Evolutionary conservation across 1,140 invertebrate genomes (phyloP).

Genomic region (Heliothis virescens): DNA sequence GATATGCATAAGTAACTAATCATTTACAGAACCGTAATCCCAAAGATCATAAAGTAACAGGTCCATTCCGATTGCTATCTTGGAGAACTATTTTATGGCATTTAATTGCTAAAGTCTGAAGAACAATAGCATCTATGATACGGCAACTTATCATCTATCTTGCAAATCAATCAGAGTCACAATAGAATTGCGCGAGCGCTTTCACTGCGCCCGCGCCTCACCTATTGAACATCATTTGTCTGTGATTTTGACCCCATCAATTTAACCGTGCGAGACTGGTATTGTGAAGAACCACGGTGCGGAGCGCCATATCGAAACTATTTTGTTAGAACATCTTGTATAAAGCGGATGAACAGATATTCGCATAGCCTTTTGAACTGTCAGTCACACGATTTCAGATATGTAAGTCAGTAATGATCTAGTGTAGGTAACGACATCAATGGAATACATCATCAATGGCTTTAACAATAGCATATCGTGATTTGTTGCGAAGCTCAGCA

Average conservation of each 20-base stretch:
- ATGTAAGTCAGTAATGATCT: conserved; percentile 1
- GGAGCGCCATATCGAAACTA: conserved; percentile 30
- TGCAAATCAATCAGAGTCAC: conserved; percentile 65
- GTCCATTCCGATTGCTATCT: conserved; percentile 4
- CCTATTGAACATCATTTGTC: conserved; percentile 64
- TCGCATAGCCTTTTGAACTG: conserved; percentile 40
- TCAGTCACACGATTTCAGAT: not conserved
- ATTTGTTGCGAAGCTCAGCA: no score
- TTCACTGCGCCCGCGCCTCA: conserved; percentile 62
- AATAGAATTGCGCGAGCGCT: conserved; percentile 69
- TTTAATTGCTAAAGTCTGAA: conserved; percentile 53
- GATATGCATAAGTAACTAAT: no score
- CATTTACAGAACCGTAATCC: not conserved
- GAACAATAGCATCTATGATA: conserved; percentile 64
- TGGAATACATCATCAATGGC: not conserved
- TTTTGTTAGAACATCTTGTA: conserved; percentile 28
- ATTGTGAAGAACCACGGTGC: conserved; percentile 46
- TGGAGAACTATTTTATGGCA: conserved; percentile 34
- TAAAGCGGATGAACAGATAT: conserved; percentile 30
- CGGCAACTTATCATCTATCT: conserved; percentile 63
- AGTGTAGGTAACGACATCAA: conserved; percentile 21
- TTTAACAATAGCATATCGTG: not conserved
- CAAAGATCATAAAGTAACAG: not conserved
- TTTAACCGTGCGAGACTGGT: conserved; percentile 47
- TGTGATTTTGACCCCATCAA: conserved; percentile 59